These are phyloP conservation scores for Coregonus ussuriensis DNA, from an alignment of 2,797 vertebrate species.

Conservation along the genomic window DNA sequence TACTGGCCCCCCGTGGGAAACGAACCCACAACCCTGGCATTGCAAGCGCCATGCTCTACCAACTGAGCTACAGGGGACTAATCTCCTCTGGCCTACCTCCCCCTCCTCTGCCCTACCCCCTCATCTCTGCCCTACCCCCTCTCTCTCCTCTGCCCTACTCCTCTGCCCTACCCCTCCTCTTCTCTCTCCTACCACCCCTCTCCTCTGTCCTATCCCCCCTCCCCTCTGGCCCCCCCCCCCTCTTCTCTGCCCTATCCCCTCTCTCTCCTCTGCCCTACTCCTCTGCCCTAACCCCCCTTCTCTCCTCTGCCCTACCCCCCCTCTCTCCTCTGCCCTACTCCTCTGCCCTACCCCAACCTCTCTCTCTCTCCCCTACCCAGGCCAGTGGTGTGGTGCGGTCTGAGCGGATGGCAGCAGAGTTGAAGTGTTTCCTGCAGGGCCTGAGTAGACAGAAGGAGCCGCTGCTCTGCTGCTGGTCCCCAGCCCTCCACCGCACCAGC, in stretches of 20 bases:
- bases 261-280: neutral
- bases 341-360: conserved; percentile 20
- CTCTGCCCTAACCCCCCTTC: neutral
- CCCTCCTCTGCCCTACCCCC: too few relatives aligned
- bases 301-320: neutral
- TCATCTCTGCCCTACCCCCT: too few relatives aligned
- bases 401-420: conserved; percentile 77
- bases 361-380: conserved; percentile 31
- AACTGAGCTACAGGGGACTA: too few relatives aligned
- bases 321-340: conserved; percentile 1
- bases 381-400: conserved; percentile 60
- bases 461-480: conserved; percentile 71
- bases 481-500: conserved; percentile 72
- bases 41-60: too few relatives aligned
- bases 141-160: too few relatives aligned
- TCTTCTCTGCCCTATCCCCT: too few relatives aligned
- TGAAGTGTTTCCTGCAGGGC: conserved; percentile 93
- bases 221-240: too few relatives aligned
- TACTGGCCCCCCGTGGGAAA: too few relatives aligned
- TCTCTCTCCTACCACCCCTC: too few relatives aligned
- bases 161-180: too few relatives aligned
- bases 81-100: neutral
- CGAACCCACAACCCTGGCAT: too few relatives aligned
- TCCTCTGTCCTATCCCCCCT: too few relatives aligned
- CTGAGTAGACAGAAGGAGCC: conserved; percentile 93